Base-by-base conservation (phyloP, 1,140 invertebrate genomes). In the Potamilus streckersoni region DNA sequence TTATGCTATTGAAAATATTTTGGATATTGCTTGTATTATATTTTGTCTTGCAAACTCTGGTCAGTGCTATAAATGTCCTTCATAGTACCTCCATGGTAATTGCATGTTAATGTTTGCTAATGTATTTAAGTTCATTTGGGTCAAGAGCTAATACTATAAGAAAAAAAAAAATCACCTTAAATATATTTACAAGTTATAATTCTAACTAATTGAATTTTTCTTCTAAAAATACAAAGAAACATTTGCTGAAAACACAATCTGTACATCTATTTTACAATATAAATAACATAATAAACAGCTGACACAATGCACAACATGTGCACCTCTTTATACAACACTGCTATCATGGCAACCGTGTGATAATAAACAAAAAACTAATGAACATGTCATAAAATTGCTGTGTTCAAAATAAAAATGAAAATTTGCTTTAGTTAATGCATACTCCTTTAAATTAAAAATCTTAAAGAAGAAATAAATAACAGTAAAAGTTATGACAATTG, bases 231-330 rank as follows among this genome's bases (percentile, higher is more conserved):
- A 74, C 73, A 74, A 66, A 69, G 69, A 74, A 31, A 73, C 38
- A 49, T 49, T 49, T 49, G 38, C 38, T 49, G 38, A 63, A 62
- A 59, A 69, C 68, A 62, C 59, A 74, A 60, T 31, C 61, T 70
- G 56, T 76, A 69, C 71, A 76, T 69, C 70, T 11, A 27, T 72
- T 66, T 68, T 77, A 77, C 75, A 77, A 77, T 66, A 77, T 77
- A 77, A 77, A 77, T 77, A 77, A 77, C 75, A 73, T 6, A 49
- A 72, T 77, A 61, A 67, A 69, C 57, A 77, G 68, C 65, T 31
- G 69, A 77, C 73, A 67, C 71, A 77, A 70, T 72, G 72, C 67
- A 70, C 19, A 65, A 20, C n/a, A 70, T 57, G 23, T 19, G 19
- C n/a, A 19, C 49, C n/a, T 69, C 31, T 17, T 66, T 31, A 20